Evolutionary conservation across 2,888 invertebrate species (phyloP).

Genomic region (Trissonchulus latispiculum): DNA sequence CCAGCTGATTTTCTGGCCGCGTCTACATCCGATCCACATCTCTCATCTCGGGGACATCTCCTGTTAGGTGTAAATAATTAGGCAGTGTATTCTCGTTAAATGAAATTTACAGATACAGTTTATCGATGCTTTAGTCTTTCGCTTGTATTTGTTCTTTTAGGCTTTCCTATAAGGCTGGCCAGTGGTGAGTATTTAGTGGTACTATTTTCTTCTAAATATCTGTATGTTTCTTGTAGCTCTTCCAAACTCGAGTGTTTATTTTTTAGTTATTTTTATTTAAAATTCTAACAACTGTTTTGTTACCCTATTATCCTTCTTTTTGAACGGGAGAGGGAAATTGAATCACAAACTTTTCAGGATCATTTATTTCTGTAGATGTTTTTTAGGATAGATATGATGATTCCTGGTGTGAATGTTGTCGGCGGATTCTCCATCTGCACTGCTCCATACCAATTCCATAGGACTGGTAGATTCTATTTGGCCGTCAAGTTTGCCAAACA

Average conservation of each 20-base stretch:
- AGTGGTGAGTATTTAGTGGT: background rate
- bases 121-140: too few species aligned
- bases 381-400: background rate
- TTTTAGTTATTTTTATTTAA: too few species aligned
- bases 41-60: too few species aligned
- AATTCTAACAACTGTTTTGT: too few species aligned
- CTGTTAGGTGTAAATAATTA: too few species aligned
- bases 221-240: too few species aligned
- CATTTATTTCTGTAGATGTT: background rate
- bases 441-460: constrained; percentile 40
- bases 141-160: background rate
- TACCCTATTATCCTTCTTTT: too few species aligned
- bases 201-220: too few species aligned
- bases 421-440: constrained; percentile 50
- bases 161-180: background rate
- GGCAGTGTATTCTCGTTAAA: too few species aligned
- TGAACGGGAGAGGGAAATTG: too few species aligned
- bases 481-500: constrained; percentile 47
- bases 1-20: background rate
- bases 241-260: too few species aligned
- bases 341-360: background rate
- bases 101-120: background rate
- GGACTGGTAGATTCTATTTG: constrained; percentile 38
- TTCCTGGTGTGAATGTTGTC: constrained; percentile 29
- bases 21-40: too few species aligned